Evolutionary conservation across 1,140 invertebrate genomes (phyloP).

Genomic region (Ceratoteleas bidentatus): DNA sequence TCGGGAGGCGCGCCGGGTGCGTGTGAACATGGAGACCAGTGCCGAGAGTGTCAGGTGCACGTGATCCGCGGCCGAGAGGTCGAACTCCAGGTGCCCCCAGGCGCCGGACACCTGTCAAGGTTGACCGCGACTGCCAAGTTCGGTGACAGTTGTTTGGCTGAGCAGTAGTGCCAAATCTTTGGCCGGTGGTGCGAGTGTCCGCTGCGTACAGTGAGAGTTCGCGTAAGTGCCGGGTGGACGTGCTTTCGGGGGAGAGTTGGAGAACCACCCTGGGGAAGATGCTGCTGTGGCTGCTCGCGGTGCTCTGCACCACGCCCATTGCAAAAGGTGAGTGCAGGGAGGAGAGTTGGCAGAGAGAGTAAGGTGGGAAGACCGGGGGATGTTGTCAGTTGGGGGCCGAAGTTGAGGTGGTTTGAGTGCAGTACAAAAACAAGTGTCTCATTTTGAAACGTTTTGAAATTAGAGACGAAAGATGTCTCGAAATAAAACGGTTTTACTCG

Average conservation of each 20-base stretch:
- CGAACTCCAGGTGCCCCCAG: too few relatives aligned
- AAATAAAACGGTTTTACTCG: too few relatives aligned
- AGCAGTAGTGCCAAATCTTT: too few relatives aligned
- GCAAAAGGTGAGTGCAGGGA: slow-evolving; percentile 59
- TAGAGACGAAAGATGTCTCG: too few relatives aligned
- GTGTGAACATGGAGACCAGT: slow-evolving; percentile 40
- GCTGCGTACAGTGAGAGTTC: slow-evolving; percentile 53
- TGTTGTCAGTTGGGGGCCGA: too few relatives aligned
- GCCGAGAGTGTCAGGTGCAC: slow-evolving; percentile 40
- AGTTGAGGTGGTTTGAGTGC: too few relatives aligned
- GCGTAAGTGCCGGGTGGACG: slow-evolving; percentile 1
- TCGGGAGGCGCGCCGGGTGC: slow-evolving; percentile 18
- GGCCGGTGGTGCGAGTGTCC: too few relatives aligned
- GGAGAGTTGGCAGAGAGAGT: too few relatives aligned
- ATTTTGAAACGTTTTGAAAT: too few relatives aligned
- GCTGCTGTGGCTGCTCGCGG: slow-evolving; percentile 31
- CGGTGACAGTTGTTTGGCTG: slow-evolving; percentile 31
- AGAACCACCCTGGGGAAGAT: slow-evolving; percentile 25
- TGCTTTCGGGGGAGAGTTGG: background rate
- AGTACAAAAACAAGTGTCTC: too few relatives aligned
- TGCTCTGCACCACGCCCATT: slow-evolving; percentile 65
- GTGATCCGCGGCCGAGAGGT: slow-evolving; percentile 44
- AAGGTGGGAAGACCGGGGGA: too few relatives aligned
- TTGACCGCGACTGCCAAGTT: slow-evolving; percentile 3
- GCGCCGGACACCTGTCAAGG: slow-evolving; percentile 22